Percentiles rank a stretch among this genome's conserved stretches.
phyloP scores from a whole-genome alignment of 2,113 vertebrate species.

The Illadopsis cleaveri region DNA sequence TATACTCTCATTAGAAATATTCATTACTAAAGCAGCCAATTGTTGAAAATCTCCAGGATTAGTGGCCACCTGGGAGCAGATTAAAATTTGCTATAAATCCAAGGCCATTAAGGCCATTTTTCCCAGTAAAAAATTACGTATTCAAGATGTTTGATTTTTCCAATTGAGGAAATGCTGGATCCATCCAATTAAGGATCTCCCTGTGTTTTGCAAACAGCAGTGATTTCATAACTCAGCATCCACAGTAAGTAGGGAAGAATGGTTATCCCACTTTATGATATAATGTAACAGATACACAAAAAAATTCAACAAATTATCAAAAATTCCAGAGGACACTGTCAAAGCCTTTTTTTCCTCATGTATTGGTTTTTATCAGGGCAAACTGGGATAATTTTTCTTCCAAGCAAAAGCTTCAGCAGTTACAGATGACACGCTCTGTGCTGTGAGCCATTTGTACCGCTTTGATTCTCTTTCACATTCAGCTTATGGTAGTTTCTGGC shows the following conservation, averaged over 20 bases:
- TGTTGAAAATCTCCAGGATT: conserved; percentile 21
- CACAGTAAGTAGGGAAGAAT: neutral
- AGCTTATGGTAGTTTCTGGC: neutral
- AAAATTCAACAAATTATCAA: neutral
- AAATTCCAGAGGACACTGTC: neutral
- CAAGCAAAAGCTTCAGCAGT: neutral
- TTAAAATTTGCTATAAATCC: conserved; percentile 25
- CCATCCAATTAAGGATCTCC: conserved; percentile 8
- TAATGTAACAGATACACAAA: neutral
- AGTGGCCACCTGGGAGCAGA: conserved; percentile 24
- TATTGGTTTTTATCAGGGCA: neutral
- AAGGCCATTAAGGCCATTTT: conserved; percentile 57
- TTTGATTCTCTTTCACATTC: neutral
- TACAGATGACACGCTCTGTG: fast-evolving
- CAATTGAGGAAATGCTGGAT: neutral
- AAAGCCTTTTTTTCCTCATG: neutral
- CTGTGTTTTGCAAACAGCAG: conserved; percentile 49
- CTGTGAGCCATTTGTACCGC: neutral
- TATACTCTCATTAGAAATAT: neutral
- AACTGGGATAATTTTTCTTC: neutral
- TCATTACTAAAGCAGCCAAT: neutral
- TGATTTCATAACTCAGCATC: neutral
- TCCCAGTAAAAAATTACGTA: neutral
- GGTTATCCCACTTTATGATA: neutral
- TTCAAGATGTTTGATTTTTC: neutral